Conservation (phyloP, 2,888 invertebrate species). For the Agrochola litura region DNA sequence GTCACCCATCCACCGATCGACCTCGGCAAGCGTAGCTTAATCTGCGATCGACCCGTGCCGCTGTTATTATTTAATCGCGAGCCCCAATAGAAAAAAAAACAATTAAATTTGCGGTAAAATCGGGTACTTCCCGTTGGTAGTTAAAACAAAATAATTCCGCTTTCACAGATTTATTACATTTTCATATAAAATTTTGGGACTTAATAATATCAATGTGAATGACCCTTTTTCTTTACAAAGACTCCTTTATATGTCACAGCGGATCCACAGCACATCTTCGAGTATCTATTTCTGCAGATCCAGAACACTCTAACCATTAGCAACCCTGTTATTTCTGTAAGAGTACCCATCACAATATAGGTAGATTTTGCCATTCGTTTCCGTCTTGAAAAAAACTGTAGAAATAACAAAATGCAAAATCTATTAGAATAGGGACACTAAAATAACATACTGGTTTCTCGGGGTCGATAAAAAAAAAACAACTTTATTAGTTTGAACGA, state of each 20-base stretch:
- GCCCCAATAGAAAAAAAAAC: neutral
- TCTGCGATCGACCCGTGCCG: neutral
- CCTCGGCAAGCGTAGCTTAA: neutral
- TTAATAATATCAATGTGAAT: conserved; percentile 25
- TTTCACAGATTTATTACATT: neutral
- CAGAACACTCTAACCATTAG: conserved; percentile 55
- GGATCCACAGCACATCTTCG: conserved; percentile 19
- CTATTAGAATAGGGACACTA: too few relatives aligned
- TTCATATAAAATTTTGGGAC: neutral
- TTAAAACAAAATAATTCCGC: neutral
- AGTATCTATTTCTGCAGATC: conserved; percentile 50
- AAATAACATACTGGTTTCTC: neutral
- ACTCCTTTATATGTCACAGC: conserved; percentile 11
- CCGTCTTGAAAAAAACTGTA: conserved; percentile 23
- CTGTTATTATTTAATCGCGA: neutral
- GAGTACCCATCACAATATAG: conserved; percentile 53
- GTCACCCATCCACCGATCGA: neutral
- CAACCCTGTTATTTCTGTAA: conserved; percentile 57
- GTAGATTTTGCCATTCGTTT: neutral
- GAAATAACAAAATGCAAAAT: neutral
- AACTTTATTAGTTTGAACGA: neutral
- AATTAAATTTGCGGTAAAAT: neutral
- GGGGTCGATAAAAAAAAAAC: neutral
- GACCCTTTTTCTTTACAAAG: conserved; percentile 14
- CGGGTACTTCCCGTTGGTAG: neutral